Conservation (phyloP, 2,888 invertebrate species). For the Zootermopsis nevadensis region DNA sequence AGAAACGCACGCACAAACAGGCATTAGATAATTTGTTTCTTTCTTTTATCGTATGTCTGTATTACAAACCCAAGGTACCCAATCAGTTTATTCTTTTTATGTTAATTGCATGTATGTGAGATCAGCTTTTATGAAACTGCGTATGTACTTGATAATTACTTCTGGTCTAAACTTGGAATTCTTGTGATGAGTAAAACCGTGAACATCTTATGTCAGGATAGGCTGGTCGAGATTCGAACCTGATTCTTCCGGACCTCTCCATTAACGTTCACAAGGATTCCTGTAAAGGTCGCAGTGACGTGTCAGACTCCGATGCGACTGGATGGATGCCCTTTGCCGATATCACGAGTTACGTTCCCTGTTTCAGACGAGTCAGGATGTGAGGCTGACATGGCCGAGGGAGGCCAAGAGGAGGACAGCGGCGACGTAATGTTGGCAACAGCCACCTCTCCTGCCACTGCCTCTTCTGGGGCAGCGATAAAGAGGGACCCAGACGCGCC, state of each 20-base stretch:
- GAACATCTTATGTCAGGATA: too few relatives aligned
- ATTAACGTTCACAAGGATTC: too few relatives aligned
- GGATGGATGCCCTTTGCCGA: too few relatives aligned
- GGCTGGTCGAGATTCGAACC: too few relatives aligned
- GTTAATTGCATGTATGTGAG: neutral
- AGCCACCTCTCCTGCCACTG: slow-evolving; percentile 66
- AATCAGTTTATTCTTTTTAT: neutral
- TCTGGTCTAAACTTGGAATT: too few relatives aligned
- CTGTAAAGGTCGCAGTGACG: too few relatives aligned
- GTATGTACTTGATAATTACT: too few relatives aligned
- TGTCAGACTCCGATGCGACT: too few relatives aligned
- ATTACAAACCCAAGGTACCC: neutral
- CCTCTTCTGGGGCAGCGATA: slow-evolving; percentile 57
- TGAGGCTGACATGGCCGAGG: slow-evolving; percentile 87
- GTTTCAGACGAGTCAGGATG: slow-evolving; percentile 81
- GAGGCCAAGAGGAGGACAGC: slow-evolving; percentile 73
- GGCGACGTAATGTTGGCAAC: slow-evolving; percentile 69
- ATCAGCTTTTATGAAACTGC: too few relatives aligned
- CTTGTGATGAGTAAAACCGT: too few relatives aligned
- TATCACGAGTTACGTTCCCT: too few relatives aligned
- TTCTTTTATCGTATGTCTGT: neutral
- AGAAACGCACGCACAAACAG: slow-evolving; percentile 45
- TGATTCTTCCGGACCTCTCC: too few relatives aligned
- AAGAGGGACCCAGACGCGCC: slow-evolving; percentile 58
- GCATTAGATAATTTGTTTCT: slow-evolving; percentile 11